Conservation (phyloP, 2,797 vertebrate species). For the Tapirus indicus region DNA sequence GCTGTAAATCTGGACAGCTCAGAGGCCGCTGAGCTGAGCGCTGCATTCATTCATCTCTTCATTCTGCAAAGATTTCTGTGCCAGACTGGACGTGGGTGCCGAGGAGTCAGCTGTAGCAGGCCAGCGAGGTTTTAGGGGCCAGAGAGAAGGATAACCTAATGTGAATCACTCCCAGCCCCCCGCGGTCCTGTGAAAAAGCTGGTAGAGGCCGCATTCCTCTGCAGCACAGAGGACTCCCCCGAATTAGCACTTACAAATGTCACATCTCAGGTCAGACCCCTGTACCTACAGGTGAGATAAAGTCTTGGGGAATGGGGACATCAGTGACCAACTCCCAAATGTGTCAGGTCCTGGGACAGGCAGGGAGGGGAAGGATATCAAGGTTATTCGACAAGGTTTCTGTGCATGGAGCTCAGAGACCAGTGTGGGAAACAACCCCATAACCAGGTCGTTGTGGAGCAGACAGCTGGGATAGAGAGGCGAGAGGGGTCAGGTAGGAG, state of each 20-base stretch:
- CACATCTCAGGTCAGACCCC: background rate
- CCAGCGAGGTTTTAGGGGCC: background rate
- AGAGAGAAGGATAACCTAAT: background rate
- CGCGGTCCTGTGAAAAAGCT: background rate
- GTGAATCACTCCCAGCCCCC: background rate
- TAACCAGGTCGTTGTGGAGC: background rate
- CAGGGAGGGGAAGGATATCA: fast-evolving
- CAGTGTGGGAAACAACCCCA: fast-evolving
- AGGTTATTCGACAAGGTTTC: background rate
- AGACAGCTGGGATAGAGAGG: background rate
- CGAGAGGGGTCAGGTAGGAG: background rate
- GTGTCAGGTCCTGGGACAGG: background rate
- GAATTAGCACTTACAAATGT: background rate
- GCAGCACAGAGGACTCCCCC: background rate
- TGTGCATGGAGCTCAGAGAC: background rate
- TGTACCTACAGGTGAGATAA: background rate
- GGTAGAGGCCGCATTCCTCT: background rate
- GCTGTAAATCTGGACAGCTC: background rate
- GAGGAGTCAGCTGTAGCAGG: background rate
- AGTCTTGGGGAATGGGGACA: background rate
- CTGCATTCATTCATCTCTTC: background rate
- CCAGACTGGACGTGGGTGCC: background rate
- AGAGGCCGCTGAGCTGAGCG: background rate
- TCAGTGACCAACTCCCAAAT: background rate
- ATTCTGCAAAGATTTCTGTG: background rate